Conservation (phyloP, 2,888 invertebrate species). For the Erynnis tages region DNA sequence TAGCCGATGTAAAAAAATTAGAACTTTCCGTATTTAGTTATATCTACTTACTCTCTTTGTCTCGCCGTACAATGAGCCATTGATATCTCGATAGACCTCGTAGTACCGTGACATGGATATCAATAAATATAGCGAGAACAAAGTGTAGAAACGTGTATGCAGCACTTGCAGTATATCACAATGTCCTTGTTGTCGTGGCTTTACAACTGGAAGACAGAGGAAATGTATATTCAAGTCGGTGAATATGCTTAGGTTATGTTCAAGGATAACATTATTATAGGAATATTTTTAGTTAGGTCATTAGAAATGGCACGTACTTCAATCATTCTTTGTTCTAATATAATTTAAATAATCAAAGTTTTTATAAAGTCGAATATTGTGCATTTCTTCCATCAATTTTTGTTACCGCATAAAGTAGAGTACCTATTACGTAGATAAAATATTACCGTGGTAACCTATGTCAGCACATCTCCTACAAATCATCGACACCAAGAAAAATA, state of each 20-base stretch:
- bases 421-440: no score
- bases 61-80: slow-evolving; percentile 24
- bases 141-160: slow-evolving; percentile 29
- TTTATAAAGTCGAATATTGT: no score
- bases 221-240: slow-evolving; percentile 5
- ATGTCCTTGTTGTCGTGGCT: slow-evolving; percentile 21
- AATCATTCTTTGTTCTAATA: no score
- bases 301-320: no score
- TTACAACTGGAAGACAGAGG: slow-evolving; percentile 16
- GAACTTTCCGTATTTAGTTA: slow-evolving; percentile 12
- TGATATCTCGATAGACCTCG: slow-evolving; percentile 27
- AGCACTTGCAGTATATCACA: slow-evolving; percentile 23
- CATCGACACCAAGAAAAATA: no score
- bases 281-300: no score
- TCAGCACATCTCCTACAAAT: no score
- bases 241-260: not conserved
- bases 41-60: slow-evolving; percentile 25
- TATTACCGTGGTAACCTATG: no score
- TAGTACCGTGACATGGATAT: slow-evolving; percentile 27
- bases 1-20: slow-evolving; percentile 5
- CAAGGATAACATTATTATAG: no score
- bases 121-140: slow-evolving; percentile 26
- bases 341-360: no score
- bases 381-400: no score
- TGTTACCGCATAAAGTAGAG: no score